A percentile compares a stretch with the other conserved stretches of the same genome.
Conservation (phyloP, 2,888 invertebrate genomes). For the Tholera decimalis region DNA sequence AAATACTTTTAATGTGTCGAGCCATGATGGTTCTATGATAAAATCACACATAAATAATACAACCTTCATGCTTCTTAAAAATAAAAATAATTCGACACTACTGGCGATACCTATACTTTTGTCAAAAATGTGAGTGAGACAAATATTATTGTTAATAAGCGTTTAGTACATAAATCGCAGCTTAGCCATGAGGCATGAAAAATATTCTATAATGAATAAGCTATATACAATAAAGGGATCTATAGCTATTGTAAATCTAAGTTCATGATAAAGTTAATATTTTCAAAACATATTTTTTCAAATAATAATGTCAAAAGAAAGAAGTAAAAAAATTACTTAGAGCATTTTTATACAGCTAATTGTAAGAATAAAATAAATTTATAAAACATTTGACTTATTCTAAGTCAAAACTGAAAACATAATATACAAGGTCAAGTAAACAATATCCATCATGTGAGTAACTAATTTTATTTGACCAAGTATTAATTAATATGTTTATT, state of each 20-base stretch:
- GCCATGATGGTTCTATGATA: not conserved
- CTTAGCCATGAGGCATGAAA: constrained; percentile 18
- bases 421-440: not conserved
- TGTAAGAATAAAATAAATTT: constrained; percentile 4
- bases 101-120: not conserved
- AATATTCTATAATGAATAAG: constrained; percentile 16
- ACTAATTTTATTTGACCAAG: not conserved
- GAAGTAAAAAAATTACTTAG: constrained; percentile 6
- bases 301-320: constrained; percentile 16
- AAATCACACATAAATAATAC: constrained; percentile 1
- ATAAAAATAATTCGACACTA: not conserved
- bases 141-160: not conserved
- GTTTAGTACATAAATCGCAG: constrained; percentile 9
- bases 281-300: constrained; percentile 1
- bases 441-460: not conserved
- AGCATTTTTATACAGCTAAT: constrained; percentile 27
- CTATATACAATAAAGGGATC: constrained; percentile 34
- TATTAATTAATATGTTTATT: not conserved
- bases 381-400: constrained; percentile 13
- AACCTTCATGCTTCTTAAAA: not conserved
- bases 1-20: not conserved
- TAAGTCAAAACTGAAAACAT: constrained; percentile 22
- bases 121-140: not conserved
- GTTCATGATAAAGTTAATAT: constrained; percentile 34
- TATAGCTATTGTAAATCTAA: constrained; percentile 25